These are phyloP conservation scores for Prunella himalayana DNA, from an alignment of 2,113 vertebrate species.

Conservation along the genomic window DNA sequence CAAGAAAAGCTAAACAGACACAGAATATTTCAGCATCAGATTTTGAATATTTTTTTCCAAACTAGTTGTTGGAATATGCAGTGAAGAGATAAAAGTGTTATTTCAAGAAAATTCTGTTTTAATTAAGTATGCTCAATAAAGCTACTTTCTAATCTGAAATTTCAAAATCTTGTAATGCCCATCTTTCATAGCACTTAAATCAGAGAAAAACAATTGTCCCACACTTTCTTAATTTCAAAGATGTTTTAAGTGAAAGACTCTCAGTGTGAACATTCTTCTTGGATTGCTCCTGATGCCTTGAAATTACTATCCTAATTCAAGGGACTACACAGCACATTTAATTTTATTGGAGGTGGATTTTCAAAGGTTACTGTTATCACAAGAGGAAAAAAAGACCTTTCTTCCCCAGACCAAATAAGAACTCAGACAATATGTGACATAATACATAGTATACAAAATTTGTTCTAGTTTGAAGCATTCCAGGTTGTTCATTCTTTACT, in stretches of 20 bases:
- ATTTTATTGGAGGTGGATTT: not conserved
- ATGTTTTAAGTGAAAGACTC: not conserved
- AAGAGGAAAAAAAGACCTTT: not conserved
- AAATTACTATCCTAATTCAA: not conserved
- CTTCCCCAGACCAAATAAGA: not conserved
- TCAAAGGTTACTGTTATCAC: not conserved
- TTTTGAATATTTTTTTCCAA: not conserved
- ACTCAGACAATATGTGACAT: not conserved
- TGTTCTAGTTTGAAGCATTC: not conserved
- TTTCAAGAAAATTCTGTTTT: not conserved
- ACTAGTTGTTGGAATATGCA: not conserved
- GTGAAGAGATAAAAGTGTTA: not conserved
- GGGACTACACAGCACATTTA: not conserved
- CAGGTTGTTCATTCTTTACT: not conserved
- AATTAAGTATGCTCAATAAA: not conserved
- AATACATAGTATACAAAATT: not conserved
- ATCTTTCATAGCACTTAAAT: not conserved
- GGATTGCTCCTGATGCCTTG: not conserved
- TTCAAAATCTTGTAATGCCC: not conserved
- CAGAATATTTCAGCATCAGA: not conserved
- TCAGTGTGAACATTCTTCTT: not conserved
- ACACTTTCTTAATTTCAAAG: not conserved
- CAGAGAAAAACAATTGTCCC: not conserved
- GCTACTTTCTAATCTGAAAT: not conserved
- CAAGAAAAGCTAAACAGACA: not conserved